Evolutionary conservation across 2,888 invertebrate genomes (phyloP).

Genomic region (Perizoma affinitatum): DNA sequence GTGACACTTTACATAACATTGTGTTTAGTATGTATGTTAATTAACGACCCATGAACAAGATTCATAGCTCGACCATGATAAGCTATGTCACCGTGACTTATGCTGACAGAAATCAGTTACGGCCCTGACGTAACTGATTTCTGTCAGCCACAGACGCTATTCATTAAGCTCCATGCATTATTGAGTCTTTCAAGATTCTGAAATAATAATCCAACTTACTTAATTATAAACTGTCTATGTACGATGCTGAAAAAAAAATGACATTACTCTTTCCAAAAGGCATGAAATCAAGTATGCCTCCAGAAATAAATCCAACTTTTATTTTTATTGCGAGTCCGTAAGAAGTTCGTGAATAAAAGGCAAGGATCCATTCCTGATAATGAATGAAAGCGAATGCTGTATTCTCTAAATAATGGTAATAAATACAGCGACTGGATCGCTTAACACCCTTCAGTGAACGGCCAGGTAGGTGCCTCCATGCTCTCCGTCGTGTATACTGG

Average conservation of each 20-base stretch:
- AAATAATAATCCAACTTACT: too few species aligned
- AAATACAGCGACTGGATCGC: constrained; percentile 77
- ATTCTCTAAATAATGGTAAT: constrained; percentile 82
- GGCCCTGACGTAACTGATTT: constrained; percentile 42
- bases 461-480: constrained; percentile 42
- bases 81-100: constrained; percentile 47
- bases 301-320: constrained; percentile 34
- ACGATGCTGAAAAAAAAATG: neutral
- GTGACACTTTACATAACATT: too few species aligned
- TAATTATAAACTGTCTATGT: too few species aligned
- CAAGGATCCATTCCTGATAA: constrained; percentile 57
- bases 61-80: constrained; percentile 43
- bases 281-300: constrained; percentile 15
- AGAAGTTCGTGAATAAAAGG: constrained; percentile 52
- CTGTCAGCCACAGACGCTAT: neutral
- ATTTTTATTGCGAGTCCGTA: constrained; percentile 43
- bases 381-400: constrained; percentile 77
- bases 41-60: constrained; percentile 59
- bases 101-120: too few species aligned
- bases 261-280: constrained; percentile 17
- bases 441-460: constrained; percentile 65
- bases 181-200: too few species aligned
- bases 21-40: constrained; percentile 17
- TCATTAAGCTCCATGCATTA: constrained; percentile 2
- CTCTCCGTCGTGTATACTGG: constrained; percentile 38